Percentiles rank a stretch among this genome's conserved stretches.
phyloP scores from a whole-genome alignment of 2,888 invertebrate genomes.

The Erebia palarica region DNA sequence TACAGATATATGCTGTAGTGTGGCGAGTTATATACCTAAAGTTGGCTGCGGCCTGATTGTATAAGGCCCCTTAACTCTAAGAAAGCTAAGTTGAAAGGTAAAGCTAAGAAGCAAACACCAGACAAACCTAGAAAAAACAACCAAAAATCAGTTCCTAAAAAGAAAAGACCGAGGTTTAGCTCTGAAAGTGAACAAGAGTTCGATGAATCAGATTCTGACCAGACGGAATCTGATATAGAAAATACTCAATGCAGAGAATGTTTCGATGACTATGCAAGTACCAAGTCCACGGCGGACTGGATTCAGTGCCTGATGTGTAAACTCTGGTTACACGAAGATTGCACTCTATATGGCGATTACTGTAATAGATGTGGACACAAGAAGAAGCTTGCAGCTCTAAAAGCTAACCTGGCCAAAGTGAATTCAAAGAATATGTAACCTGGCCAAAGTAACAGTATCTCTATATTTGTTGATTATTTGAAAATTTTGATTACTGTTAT shows the following conservation, averaged over 20 bases:
- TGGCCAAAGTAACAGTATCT: slow-evolving; percentile 15
- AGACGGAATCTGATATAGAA: slow-evolving; percentile 7
- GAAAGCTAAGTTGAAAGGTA: slow-evolving; percentile 29
- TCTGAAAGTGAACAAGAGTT: slow-evolving; percentile 13
- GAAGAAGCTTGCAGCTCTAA: slow-evolving; percentile 13
- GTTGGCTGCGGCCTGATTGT: too few relatives aligned
- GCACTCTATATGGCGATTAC: slow-evolving; percentile 40
- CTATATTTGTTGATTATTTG: slow-evolving; percentile 10
- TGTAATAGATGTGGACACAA: slow-evolving; percentile 32
- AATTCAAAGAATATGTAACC: slow-evolving; percentile 9
- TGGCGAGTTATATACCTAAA: too few relatives aligned
- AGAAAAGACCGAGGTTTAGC: slow-evolving; percentile 12
- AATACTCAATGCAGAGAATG: slow-evolving; percentile 33
- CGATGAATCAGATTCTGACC: slow-evolving; percentile 12
- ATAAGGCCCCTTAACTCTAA: too few relatives aligned
- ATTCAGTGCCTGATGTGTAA: slow-evolving; percentile 41
- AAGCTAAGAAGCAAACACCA: slow-evolving; percentile 31
- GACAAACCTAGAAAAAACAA: slow-evolving; percentile 19
- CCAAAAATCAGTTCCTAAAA: slow-evolving; percentile 14
- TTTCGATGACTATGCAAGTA: slow-evolving; percentile 33
- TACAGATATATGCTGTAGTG: too few relatives aligned
- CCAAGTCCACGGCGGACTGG: slow-evolving; percentile 39
- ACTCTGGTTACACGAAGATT: slow-evolving; percentile 39
- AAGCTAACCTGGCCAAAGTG: slow-evolving; percentile 11
- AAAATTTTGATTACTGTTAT: slow-evolving; percentile 11